Percentiles rank a stretch among this genome's conserved stretches.
These are phyloP conservation scores for Neosilurus hyrtlii DNA, from an alignment of 2,797 vertebrate genomes.

Conservation along the genomic window DNA sequence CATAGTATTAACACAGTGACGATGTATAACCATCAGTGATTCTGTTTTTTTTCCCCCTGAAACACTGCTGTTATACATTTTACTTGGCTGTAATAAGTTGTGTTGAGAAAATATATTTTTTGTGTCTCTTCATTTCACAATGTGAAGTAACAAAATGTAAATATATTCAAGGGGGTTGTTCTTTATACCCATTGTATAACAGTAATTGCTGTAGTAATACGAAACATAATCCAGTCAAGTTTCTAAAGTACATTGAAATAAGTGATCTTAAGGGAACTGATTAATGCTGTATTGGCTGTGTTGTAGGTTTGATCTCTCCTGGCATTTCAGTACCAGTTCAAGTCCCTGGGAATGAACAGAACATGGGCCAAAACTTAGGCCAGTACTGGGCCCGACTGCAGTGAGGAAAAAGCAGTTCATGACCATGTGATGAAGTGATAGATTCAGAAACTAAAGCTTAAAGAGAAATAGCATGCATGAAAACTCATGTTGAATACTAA, in stretches of 20 bases:
- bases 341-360: constrained; percentile 80
- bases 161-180: too few species aligned
- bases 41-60: too few species aligned
- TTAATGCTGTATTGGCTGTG: background rate
- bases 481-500: background rate
- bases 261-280: background rate
- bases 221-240: background rate
- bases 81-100: too few species aligned
- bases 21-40: too few species aligned
- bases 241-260: background rate
- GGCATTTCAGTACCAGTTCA: constrained; percentile 80
- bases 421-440: background rate
- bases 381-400: constrained; percentile 80
- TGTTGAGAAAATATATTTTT: too few species aligned
- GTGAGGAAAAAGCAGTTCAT: constrained; percentile 34
- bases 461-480: background rate
- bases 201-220: background rate
- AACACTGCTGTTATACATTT: too few species aligned
- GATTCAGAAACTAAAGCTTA: background rate
- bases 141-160: too few species aligned
- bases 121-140: too few species aligned
- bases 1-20: too few species aligned
- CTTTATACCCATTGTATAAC: background rate
- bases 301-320: constrained; percentile 75
- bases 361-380: constrained; percentile 71